These are phyloP conservation scores for Diloba caeruleocephala DNA, from an alignment of 2,888 invertebrate genomes.

Conservation along the genomic window DNA sequence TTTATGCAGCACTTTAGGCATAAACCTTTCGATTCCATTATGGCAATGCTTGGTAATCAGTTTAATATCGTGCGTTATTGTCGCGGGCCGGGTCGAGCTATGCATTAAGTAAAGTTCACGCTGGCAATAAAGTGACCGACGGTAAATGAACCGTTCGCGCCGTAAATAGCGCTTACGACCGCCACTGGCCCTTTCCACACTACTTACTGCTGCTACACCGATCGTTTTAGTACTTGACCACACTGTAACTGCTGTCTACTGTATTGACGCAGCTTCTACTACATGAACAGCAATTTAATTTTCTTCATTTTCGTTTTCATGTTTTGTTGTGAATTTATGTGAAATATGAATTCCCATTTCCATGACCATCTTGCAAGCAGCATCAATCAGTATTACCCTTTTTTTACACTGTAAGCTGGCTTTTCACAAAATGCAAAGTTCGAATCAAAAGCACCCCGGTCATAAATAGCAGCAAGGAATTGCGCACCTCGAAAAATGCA, in stretches of 20 bases:
- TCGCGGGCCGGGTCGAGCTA: slow-evolving; percentile 38
- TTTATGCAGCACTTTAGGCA: slow-evolving; percentile 7
- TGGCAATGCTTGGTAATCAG: slow-evolving; percentile 31
- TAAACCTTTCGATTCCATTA: slow-evolving; percentile 23
- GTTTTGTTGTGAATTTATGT: neutral
- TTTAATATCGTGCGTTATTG: slow-evolving; percentile 34
- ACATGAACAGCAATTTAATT: slow-evolving; percentile 17
- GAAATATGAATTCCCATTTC: neutral
- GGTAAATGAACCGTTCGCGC: slow-evolving; percentile 75
- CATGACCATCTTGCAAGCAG: neutral
- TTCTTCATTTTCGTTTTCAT: neutral
- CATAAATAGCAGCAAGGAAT: slow-evolving; percentile 40
- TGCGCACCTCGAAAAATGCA: slow-evolving; percentile 53
- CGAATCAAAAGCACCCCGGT: slow-evolving; percentile 11
- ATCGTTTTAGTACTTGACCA: slow-evolving; percentile 51
- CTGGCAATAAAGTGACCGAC: slow-evolving; percentile 72
- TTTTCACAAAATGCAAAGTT: slow-evolving; percentile 16
- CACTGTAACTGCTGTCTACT: slow-evolving; percentile 30
- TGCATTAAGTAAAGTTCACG: slow-evolving; percentile 75
- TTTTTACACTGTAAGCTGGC: slow-evolving; percentile 1
- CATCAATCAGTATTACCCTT: neutral
- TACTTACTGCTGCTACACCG: slow-evolving; percentile 54
- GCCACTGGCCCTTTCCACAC: slow-evolving; percentile 64
- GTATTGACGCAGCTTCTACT: slow-evolving; percentile 12
- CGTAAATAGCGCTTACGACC: slow-evolving; percentile 80